Base-by-base conservation (phyloP, 2,888 invertebrate species). In the Zaprionus obscuricornis region DNA sequence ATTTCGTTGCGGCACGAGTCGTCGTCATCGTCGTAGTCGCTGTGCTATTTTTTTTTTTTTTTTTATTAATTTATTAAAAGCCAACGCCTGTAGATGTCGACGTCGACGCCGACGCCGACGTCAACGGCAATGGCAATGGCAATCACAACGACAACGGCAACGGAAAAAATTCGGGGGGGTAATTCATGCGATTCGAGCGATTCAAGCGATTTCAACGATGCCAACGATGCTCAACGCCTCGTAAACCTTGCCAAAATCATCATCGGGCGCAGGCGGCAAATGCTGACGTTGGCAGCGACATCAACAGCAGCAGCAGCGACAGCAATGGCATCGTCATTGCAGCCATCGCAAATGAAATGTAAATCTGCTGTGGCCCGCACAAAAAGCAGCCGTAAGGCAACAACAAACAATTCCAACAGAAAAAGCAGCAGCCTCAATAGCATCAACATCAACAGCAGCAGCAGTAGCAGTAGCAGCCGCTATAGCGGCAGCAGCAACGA, bases 1-100 rank as follows among this genome's bases (percentile, higher is more conserved):
- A 60, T 52, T 71, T 64, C 36, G 45, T 29, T 54, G 52, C 37
- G 73, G 42, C 33, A 42, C 20, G 40, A 36, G 34, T 31, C 16
- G 18, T n/a, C n/a, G n/a, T n/a, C n/a, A n/a, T n/a, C n/a, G n/a
- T n/a, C n/a, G n/a, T n/a, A n/a, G 11, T 17, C 8, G 11, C 8
- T 42, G 50, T 39, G 14, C 36, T 49, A 18, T 26, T 10, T 10
- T 39, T 1, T 6, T 16, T 24, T 60, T 51, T 66, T 36, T 60
- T 60, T 65, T 76, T 78, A 82, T 85, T 85, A 79, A 79, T 79
- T 79, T 82, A 85, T 79, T 85, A 82, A 79, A 77, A 77, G 72
- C 72, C 52, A 74, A 51, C 24, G 58, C 60, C 51, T 62, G 66
- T 55, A 42, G 37, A 49, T 24, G 46, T 3, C 13, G 18, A 36